Evolutionary conservation across 2,888 invertebrate species (phyloP).

Genomic region (Meta bourneti): DNA sequence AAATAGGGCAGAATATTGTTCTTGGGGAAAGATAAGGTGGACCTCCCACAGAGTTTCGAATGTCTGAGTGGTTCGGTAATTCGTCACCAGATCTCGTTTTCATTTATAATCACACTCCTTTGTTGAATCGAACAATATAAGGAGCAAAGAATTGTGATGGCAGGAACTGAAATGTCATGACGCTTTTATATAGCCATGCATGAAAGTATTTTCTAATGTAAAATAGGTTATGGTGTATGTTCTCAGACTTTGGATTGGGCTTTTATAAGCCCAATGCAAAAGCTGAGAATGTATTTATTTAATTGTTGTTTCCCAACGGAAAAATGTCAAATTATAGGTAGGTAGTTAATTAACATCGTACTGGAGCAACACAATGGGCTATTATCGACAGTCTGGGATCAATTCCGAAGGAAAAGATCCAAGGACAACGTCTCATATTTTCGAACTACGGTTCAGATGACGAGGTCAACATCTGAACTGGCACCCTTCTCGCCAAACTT

Average conservation of each 20-base stretch:
- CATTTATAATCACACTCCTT: not conserved
- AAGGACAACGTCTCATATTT: too few relatives aligned
- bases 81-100: not conserved
- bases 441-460: too few relatives aligned
- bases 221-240: not conserved
- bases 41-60: constrained; percentile 37
- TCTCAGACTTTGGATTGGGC: not conserved
- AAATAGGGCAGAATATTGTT: constrained; percentile 29
- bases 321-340: too few relatives aligned
- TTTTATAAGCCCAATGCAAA: too few relatives aligned
- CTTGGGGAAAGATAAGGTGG: not conserved
- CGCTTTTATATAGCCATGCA: not conserved
- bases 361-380: too few relatives aligned
- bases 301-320: too few relatives aligned
- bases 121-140: not conserved
- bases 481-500: too few relatives aligned
- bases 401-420: too few relatives aligned
- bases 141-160: not conserved
- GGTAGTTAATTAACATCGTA: too few relatives aligned
- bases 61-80: not conserved
- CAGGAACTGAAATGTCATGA: not conserved
- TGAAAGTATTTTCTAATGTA: not conserved
- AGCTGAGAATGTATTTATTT: too few relatives aligned
- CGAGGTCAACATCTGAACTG: too few relatives aligned
- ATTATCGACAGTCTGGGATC: too few relatives aligned